These are phyloP conservation scores for Magallana ariakensis DNA, from an alignment of 1,140 invertebrate genomes.

Conservation along the genomic window DNA sequence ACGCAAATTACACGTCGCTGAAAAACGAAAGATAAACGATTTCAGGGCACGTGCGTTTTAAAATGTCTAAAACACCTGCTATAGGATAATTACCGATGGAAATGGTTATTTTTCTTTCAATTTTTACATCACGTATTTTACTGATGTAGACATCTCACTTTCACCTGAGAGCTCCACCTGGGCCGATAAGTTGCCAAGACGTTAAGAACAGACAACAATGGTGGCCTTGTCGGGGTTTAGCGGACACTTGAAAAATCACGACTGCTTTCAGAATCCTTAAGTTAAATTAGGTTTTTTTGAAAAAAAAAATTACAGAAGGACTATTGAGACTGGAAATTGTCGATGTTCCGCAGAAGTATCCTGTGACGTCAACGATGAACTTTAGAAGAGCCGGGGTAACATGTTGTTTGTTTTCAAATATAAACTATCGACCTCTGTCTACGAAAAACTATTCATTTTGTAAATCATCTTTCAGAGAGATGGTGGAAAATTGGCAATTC, in stretches of 20 bases:
- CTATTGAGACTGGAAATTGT: neutral
- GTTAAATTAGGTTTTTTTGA: neutral
- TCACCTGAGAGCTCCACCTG: constrained; percentile 1
- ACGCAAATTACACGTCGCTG: neutral
- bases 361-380: neutral
- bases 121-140: neutral
- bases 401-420: constrained; percentile 20
- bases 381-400: neutral
- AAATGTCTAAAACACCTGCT: neutral
- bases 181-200: constrained; percentile 7
- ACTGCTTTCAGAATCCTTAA: neutral
- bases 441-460: neutral
- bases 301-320: neutral
- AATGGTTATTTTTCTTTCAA: neutral
- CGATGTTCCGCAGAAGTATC: neutral
- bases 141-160: constrained; percentile 2
- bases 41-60: neutral
- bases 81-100: neutral
- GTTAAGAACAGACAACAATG: neutral
- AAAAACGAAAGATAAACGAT: neutral
- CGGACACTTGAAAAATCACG: constrained; percentile 17
- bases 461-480: neutral
- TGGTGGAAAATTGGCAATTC: neutral
- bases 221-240: neutral
- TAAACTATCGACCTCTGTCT: constrained; percentile 1